A percentile compares a stretch with the other conserved stretches of the same genome.
These are phyloP conservation scores for Gryon sp. DNA, from an alignment of 1,140 invertebrate species.

Conservation along the genomic window DNA sequence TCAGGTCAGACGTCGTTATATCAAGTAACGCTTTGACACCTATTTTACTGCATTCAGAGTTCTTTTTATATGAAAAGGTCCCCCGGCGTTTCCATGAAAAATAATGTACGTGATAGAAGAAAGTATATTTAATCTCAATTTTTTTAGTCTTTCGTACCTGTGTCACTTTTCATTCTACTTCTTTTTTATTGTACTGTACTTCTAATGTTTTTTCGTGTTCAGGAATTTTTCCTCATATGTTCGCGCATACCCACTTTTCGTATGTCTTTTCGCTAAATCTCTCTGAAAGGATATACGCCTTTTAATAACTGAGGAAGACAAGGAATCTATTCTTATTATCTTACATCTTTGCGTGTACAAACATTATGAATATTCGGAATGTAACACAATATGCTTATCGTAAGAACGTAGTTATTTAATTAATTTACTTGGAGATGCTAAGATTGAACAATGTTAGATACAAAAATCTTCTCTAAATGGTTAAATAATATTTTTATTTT, in stretches of 20 bases:
- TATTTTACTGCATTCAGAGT: conserved; percentile 30
- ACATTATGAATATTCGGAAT: conserved; percentile 13
- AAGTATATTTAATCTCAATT: conserved; percentile 34
- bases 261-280: conserved; percentile 25
- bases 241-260: conserved; percentile 6
- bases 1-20: conserved; percentile 52
- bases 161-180: conserved; percentile 32
- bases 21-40: conserved; percentile 70
- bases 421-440: conserved; percentile 10
- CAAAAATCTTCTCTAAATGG: too few species aligned
- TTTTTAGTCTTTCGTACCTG: conserved; percentile 17
- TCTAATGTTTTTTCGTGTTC: conserved; percentile 26
- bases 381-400: conserved; percentile 19
- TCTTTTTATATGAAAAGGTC: conserved; percentile 21
- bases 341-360: conserved; percentile 5
- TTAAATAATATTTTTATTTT: too few species aligned
- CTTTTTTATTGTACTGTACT: conserved; percentile 35
- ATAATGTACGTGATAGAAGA: conserved; percentile 33
- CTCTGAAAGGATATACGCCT: conserved; percentile 22
- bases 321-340: too few species aligned
- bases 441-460: too few species aligned
- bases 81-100: conserved; percentile 55
- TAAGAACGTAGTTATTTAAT: conserved; percentile 28
- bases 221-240: conserved; percentile 39
- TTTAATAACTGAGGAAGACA: conserved; percentile 23